Conservation (phyloP, 2,113 vertebrate genomes). For the Clarias macrocephalus region DNA sequence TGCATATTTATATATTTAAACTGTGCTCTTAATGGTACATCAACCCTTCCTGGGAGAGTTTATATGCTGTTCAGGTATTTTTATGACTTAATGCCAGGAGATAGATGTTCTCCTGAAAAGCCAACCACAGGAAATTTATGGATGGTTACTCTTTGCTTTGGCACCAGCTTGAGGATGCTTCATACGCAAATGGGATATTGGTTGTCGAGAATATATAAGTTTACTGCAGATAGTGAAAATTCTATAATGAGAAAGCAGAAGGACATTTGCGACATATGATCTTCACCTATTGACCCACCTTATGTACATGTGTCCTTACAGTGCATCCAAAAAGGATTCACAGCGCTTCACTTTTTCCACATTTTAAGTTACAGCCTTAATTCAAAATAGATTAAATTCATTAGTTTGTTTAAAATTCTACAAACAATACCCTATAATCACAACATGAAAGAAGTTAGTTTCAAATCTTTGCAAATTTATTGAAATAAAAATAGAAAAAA, state of each 20-base stretch:
- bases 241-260: neutral
- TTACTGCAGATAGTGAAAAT: neutral
- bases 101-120: slow-evolving; percentile 6
- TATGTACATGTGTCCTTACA: neutral
- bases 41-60: slow-evolving; percentile 43
- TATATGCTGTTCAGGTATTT: slow-evolving; percentile 44
- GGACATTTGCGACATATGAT: neutral
- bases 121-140: slow-evolving; percentile 14
- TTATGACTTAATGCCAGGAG: slow-evolving; percentile 38
- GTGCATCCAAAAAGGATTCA: no score
- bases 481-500: no score
- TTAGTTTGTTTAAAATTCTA: no score
- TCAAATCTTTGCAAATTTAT: no score
- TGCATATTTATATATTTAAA: slow-evolving; percentile 60
- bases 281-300: neutral
- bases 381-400: no score
- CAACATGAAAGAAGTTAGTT: no score
- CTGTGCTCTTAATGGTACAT: slow-evolving; percentile 41
- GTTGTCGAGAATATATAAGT: neutral
- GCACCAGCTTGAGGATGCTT: neutral
- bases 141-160: slow-evolving; percentile 7
- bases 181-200: neutral
- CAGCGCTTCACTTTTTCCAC: no score
- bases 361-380: no score
- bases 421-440: no score